Evolutionary conservation across 2,797 vertebrate species (phyloP).

Genomic region (Pipistrellus kuhlii): DNA sequence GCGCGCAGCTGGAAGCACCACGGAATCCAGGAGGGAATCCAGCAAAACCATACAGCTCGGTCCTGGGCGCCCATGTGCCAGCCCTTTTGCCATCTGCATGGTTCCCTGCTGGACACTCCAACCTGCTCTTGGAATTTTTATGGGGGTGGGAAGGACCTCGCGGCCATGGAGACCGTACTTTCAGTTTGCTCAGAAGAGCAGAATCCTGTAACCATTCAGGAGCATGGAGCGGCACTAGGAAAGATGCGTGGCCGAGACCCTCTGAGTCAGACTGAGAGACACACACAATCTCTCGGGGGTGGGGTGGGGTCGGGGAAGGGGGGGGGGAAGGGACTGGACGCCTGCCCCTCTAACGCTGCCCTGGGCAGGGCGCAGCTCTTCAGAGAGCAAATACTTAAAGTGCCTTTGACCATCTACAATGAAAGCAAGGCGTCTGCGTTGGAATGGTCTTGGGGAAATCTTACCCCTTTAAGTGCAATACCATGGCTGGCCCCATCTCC

Average conservation of each 20-base stretch:
- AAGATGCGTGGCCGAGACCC: not conserved
- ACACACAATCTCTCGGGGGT: rapidly evolving
- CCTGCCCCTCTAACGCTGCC: not conserved
- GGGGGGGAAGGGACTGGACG: rapidly evolving
- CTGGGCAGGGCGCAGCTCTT: not conserved
- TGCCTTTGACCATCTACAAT: not conserved
- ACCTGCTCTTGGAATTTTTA: not conserved
- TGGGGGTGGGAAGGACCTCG: not conserved
- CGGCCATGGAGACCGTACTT: not conserved
- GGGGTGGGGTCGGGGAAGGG: rapidly evolving
- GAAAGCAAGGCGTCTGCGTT: not conserved
- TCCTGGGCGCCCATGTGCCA: not conserved
- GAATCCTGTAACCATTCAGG: not conserved
- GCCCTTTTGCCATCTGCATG: not conserved
- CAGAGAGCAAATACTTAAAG: not conserved
- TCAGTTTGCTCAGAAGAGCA: not conserved
- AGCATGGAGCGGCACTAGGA: not conserved
- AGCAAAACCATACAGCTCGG: not conserved
- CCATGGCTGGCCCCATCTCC: not conserved
- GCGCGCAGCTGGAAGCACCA: conserved; percentile 60
- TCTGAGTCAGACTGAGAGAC: not conserved
- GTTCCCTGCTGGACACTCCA: not conserved
- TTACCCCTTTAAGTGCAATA: not conserved
- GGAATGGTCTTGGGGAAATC: not conserved
- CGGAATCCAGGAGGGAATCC: not conserved